Percentiles rank a stretch among this genome's conserved stretches.
These are phyloP conservation scores for Zosterops borbonicus DNA, from an alignment of 2,113 vertebrate genomes.

Conservation along the genomic window DNA sequence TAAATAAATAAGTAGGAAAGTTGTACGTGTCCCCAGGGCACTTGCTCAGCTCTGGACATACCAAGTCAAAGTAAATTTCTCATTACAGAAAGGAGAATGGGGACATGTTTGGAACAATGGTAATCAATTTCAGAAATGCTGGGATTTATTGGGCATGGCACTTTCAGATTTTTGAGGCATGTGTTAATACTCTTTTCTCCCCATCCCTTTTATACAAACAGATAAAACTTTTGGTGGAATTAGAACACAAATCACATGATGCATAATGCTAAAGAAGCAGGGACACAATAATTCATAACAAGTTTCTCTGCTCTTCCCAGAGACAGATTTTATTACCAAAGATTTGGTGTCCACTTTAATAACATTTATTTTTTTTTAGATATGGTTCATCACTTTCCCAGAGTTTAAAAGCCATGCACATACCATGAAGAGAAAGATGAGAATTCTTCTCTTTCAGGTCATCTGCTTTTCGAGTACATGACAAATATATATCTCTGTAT, in stretches of 20 bases:
- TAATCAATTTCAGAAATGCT: constrained; percentile 16
- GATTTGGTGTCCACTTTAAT: not conserved
- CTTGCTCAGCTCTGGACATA: not conserved
- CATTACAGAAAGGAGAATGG: not conserved
- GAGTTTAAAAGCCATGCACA: not conserved
- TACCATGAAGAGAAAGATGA: not conserved
- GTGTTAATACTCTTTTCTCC: not conserved
- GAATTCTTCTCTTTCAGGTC: not conserved
- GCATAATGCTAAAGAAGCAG: not conserved
- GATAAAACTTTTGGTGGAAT: not conserved
- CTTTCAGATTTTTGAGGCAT: constrained; percentile 33
- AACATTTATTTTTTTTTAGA: not conserved
- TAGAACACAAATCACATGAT: not conserved
- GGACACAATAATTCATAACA: not conserved
- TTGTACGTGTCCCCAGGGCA: not conserved
- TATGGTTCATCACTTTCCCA: not conserved
- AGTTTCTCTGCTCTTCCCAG: not conserved
- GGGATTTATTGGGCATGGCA: not conserved
- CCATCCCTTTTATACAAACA: not conserved
- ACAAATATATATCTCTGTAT: not conserved
- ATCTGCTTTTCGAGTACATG: not conserved
- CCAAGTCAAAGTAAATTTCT: not conserved
- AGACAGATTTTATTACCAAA: not conserved
- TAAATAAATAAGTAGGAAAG: not conserved
- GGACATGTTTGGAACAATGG: constrained; percentile 3